Conservation (phyloP, 2,113 vertebrate genomes). For the Perognathus longimembris region DNA sequence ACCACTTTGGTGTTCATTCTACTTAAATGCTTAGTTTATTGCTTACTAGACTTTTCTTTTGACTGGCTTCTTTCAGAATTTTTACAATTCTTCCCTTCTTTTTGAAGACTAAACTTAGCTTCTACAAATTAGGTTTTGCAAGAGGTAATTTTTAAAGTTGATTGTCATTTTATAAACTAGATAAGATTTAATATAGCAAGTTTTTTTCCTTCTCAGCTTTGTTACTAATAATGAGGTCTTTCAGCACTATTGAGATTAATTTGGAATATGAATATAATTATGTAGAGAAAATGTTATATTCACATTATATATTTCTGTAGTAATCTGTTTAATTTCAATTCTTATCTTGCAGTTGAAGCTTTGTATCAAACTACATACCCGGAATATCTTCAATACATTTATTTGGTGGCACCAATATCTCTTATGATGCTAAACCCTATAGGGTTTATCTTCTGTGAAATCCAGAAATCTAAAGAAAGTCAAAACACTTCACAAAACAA, state of each 20-base stretch:
- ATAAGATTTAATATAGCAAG: constrained; percentile 18
- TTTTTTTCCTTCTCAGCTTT: constrained; percentile 38
- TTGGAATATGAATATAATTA: constrained; percentile 42
- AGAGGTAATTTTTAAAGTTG: constrained; percentile 24
- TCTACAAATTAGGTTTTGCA: not conserved
- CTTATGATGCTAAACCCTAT: constrained; percentile 97
- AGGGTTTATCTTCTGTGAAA: constrained; percentile 97
- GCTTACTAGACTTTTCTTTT: constrained; percentile 46
- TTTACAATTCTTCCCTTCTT: constrained; percentile 1
- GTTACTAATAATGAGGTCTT: constrained; percentile 49
- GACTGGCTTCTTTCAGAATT: constrained; percentile 38
- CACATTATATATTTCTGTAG: constrained; percentile 66
- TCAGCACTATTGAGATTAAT: constrained; percentile 51
- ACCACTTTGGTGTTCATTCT: not conserved
- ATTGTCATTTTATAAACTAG: constrained; percentile 33
- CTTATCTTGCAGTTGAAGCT: constrained; percentile 93
- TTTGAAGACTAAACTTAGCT: constrained; percentile 29
- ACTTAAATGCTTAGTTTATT: not conserved
- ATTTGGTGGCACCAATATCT: constrained; percentile 97
- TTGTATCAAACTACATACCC: constrained; percentile 95
- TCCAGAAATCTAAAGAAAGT: constrained; percentile 95
- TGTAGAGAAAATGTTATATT: constrained; percentile 3
- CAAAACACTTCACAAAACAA: constrained; percentile 90
- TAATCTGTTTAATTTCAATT: constrained; percentile 69
- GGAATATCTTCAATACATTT: constrained; percentile 98